Evolutionary conservation across 1,140 invertebrate genomes (phyloP), one percentile per base, ranked within the genome.

Genomic region (Phymastichus coffea): DNA sequence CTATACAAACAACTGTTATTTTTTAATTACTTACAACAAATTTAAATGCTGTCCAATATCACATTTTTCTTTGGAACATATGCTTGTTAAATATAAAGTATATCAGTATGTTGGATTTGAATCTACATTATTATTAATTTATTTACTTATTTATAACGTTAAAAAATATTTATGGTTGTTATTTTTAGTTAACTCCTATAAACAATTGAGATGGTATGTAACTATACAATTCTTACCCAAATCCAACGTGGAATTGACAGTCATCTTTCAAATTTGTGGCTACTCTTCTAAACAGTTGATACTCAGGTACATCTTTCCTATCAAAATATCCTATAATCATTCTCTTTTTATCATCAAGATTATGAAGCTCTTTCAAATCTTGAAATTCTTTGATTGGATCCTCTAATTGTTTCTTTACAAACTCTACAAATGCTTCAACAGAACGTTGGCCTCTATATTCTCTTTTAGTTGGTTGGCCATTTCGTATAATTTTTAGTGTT

Each of bases 241-340:
- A 91, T 1, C 93, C 94, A 72, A 90, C 90, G 79, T 94, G 90
- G 72, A 99, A 99, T 61, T 90, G 83, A 70, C 97, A 99, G 71
- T 99, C 97, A 71, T 99, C 96, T 71, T 97, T 94, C 0, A 99
- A 80, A 78, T 90, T 92, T 1, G 86, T 87, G 0, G 94, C 93
- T 4, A 95, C 91, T 72, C 87, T 86, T 57, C 91, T 82, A 70
- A 94, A 90, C 28, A 87, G 84, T 61, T 88, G 81, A 75, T 94
- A 95, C 67, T 91, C 88, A 1, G 88, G 85, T 61, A 88, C 86
- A 70, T 93, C 87, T 67, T 92, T 86, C 23, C 83, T 81, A 61
- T 92, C 89, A 80, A 98, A 98, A 73, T 96, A 98, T 6, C 93
- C 95, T 69, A 99, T 91, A 25, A 99, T 87, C 69, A 93, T 91